Percentiles rank a stretch among this genome's conserved stretches.
Evolutionary conservation across 2,888 invertebrate genomes (phyloP).

Genomic region (Cryptocheilus praepositus): DNA sequence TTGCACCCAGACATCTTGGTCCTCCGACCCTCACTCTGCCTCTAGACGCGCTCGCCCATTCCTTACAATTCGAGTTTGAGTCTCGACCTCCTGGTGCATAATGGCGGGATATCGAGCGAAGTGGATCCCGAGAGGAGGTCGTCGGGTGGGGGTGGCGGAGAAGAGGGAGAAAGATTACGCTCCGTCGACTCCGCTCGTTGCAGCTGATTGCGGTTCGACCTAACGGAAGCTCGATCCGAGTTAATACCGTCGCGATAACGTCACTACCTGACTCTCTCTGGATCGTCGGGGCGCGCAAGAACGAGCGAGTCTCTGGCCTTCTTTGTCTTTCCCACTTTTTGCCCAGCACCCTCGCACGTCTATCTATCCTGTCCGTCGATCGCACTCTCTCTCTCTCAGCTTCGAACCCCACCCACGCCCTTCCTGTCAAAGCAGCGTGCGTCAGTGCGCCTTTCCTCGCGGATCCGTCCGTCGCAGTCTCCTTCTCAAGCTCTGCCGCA

Average conservation of each 20-base stretch:
- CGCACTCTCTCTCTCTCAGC: too few relatives aligned
- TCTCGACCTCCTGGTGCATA: slow-evolving; percentile 33
- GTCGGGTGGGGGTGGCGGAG: background rate
- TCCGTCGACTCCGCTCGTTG: slow-evolving; percentile 52
- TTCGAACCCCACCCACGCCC: too few relatives aligned
- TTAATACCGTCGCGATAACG: slow-evolving; percentile 59
- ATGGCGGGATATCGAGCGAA: slow-evolving; percentile 39
- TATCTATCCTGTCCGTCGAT: too few relatives aligned
- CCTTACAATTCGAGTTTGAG: background rate
- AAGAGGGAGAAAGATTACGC: slow-evolving; percentile 46
- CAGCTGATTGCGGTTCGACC: slow-evolving; percentile 59
- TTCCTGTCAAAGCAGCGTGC: too few relatives aligned
- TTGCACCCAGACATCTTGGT: too few relatives aligned
- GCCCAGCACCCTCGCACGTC: too few relatives aligned
- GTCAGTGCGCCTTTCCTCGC: too few relatives aligned
- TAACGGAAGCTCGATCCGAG: slow-evolving; percentile 57
- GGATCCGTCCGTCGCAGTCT: slow-evolving; percentile 1
- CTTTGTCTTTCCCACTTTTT: too few relatives aligned
- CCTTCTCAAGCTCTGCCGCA: background rate
- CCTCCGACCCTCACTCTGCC: too few relatives aligned
- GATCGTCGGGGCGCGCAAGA: background rate
- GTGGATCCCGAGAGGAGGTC: slow-evolving; percentile 5
- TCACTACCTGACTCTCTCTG: slow-evolving; percentile 39
- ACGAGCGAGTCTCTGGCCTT: too few relatives aligned
- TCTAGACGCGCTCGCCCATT: too few relatives aligned